Evolutionary conservation across 1,140 invertebrate genomes (phyloP), one percentile per base, ranked within the genome.

Genomic region (Lysiphlebus fabarum): DNA sequence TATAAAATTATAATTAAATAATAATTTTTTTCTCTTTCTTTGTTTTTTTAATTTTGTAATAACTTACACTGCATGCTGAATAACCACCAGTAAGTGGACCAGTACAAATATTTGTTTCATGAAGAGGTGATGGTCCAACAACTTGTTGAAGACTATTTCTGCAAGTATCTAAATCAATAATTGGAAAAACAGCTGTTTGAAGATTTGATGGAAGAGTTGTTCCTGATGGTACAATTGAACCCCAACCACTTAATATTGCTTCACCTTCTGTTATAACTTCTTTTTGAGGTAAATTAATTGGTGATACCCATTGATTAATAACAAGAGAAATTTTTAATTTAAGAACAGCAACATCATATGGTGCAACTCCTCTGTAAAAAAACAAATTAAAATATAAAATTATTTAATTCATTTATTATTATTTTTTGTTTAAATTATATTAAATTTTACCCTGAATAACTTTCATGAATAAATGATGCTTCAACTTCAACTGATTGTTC

Each of bases 301-400:
- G 65, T 0, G 70, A 67, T 4, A 85, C 77, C 41, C 73, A 75
- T 8, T 69, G 65, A 33, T 77, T 76, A 58, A 81, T 75, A 0
- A 66, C 63, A 42, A 84, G 77, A 0, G 82, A 77, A 34, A 70
- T 64, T 34, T 80, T 71, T 0, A 83, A 64, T 59, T 78, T 77
- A 56, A 84, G 70, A 33, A 84, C 41, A 2, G 81, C 82, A 14
- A 85, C 82, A 50, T 84, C 83, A 53, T 82, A 82, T 0, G 78
- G 77, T 2, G 74, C 77, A 0, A 81, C 73, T 0, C 56, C 62
- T 14, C 74, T 75, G 48, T 33, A 59, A 62, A 43, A 42, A 7
- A 33, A 53, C 40, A 38, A 33, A 33, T 9, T 49, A 10, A 34
- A 5, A 26, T 33, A 33, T 1, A 7, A 33, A 10, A 7, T 48